Conservation (phyloP, 2,888 invertebrate genomes). For the Dynastes maya region DNA sequence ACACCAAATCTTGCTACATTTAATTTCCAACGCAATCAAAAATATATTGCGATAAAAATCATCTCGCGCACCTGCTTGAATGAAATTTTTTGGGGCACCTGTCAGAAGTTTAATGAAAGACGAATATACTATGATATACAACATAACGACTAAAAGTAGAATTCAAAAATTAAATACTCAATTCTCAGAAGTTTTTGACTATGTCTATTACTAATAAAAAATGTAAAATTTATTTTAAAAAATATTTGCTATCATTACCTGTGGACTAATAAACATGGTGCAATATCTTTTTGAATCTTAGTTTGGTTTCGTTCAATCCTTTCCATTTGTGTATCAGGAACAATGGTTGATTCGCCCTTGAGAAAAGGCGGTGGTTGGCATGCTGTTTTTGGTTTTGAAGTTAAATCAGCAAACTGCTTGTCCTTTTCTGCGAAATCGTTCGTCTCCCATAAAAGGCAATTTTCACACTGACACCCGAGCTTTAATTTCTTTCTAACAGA, state of each 20-base stretch:
- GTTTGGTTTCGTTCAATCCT: slow-evolving; percentile 37
- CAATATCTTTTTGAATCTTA: slow-evolving; percentile 49
- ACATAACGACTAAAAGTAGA: no score
- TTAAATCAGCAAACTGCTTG: slow-evolving; percentile 12
- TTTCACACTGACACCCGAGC: slow-evolving; percentile 49
- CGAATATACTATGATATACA: no score
- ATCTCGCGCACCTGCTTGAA: neutral
- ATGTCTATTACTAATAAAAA: no score
- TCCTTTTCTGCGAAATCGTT: slow-evolving; percentile 42
- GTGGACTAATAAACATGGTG: slow-evolving; percentile 54
- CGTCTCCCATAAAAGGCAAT: slow-evolving; percentile 48
- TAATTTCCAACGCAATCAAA: neutral
- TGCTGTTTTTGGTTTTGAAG: slow-evolving; percentile 4
- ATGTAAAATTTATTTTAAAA: no score
- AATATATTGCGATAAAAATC: neutral
- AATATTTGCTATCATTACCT: slow-evolving; percentile 49
- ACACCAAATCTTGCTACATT: no score
- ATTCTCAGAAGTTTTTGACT: no score
- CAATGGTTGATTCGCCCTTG: slow-evolving; percentile 41
- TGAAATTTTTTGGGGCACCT: no score
- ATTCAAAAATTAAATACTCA: no score
- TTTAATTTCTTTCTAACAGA: slow-evolving; percentile 13
- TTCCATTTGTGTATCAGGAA: slow-evolving; percentile 34
- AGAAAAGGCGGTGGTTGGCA: slow-evolving; percentile 49
- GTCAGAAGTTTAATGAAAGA: no score